phyloP scores from a whole-genome alignment of 1,140 invertebrate species.

The Gryllus bimaculatus region DNA sequence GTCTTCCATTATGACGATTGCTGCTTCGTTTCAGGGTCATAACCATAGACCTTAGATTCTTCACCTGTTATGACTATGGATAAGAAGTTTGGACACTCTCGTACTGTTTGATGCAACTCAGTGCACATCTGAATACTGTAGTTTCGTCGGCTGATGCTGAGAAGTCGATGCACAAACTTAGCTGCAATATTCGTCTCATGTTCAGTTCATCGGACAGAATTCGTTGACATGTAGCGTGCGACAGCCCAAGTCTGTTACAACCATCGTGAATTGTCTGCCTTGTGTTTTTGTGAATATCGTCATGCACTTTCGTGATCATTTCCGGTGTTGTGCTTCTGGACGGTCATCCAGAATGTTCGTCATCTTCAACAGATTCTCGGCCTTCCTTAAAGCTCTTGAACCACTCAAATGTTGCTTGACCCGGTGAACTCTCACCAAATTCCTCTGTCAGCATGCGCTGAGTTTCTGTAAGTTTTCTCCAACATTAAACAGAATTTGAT shows the following conservation, averaged over 20 bases:
- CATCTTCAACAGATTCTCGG: slow-evolving; percentile 8
- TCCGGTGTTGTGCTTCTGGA: neutral
- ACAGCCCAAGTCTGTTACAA: neutral
- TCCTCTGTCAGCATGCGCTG: slow-evolving; percentile 2
- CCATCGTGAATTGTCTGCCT: slow-evolving; percentile 10
- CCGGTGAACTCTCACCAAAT: neutral
- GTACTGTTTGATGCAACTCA: neutral
- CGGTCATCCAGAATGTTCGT: neutral
- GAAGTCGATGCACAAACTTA: neutral
- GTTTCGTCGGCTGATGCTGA: neutral
- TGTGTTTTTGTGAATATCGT: neutral
- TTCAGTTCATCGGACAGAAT: neutral
- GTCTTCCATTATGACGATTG: too few species aligned
- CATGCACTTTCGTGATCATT: slow-evolving; percentile 4
- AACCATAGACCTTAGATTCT: neutral
- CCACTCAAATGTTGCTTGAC: slow-evolving; percentile 8
- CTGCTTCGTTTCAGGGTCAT: too few species aligned
- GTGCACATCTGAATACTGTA: neutral
- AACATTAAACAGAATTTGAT: slow-evolving; percentile 12
- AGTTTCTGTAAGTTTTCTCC: slow-evolving; percentile 11
- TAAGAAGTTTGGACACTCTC: neutral
- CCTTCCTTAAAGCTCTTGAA: slow-evolving; percentile 7
- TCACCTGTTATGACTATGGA: neutral
- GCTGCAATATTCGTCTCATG: neutral
- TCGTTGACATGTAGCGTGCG: neutral